A percentile compares a stretch with the other conserved stretches of the same genome.
phyloP scores from a whole-genome alignment of 2,113 vertebrate genomes.

The Zosterops pallidus region DNA sequence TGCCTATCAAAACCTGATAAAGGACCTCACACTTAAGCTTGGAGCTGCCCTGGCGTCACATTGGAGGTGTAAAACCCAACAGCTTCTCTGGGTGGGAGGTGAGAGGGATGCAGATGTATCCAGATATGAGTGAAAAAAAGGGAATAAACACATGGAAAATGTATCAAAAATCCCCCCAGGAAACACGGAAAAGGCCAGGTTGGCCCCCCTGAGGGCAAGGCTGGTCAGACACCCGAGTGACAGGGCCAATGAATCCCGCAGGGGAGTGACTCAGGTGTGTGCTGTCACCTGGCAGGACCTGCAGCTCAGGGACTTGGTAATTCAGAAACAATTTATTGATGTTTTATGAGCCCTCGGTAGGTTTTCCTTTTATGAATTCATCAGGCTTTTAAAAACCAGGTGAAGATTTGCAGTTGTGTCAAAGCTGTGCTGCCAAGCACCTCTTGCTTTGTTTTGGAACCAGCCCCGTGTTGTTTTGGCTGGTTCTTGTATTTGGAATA shows the following conservation, averaged over 20 bases:
- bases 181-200: background rate
- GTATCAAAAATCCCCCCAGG: background rate
- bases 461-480: rapidly evolving
- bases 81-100: background rate
- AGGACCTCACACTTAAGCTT: background rate
- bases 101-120: background rate
- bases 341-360: background rate
- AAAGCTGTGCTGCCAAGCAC: background rate
- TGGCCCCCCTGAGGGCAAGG: background rate
- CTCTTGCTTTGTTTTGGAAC: background rate
- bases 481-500: background rate
- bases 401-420: background rate
- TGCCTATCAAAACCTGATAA: background rate
- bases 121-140: background rate
- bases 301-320: background rate
- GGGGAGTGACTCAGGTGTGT: background rate
- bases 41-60: background rate
- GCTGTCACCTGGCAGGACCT: background rate
- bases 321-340: background rate
- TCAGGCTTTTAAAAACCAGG: background rate
- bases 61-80: background rate
- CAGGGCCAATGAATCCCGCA: background rate
- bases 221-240: background rate
- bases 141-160: background rate
- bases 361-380: background rate